Conservation (phyloP, 2,888 invertebrate species). For the Drosophila meridionalis region DNA sequence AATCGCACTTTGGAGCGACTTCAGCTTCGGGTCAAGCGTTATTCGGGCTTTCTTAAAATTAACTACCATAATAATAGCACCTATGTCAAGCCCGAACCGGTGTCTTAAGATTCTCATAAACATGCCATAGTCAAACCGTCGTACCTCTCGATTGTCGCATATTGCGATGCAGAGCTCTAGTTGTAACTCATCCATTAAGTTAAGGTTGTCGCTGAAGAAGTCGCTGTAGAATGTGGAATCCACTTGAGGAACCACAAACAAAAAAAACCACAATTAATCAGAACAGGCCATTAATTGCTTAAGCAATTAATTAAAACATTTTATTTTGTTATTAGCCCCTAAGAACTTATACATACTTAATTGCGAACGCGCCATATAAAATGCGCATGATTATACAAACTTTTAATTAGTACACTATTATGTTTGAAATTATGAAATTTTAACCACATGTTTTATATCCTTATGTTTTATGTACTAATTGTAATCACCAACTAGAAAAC, state of each 20-base stretch:
- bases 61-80: conserved; percentile 52
- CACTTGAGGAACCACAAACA: conserved; percentile 34
- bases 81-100: conserved; percentile 56
- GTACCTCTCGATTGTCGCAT: conserved; percentile 59
- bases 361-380: conserved; percentile 15
- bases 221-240: conserved; percentile 43
- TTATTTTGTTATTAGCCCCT: conserved; percentile 32
- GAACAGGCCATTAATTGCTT: conserved; percentile 23
- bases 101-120: conserved; percentile 62
- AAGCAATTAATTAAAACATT: conserved; percentile 28
- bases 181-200: conserved; percentile 42
- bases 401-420: conserved; percentile 54
- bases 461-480: conserved; percentile 54
- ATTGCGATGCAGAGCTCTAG: conserved; percentile 56
- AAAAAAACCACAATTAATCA: conserved; percentile 26
- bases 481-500: conserved; percentile 46
- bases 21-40: background rate
- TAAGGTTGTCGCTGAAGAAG: conserved; percentile 61
- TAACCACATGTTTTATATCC: conserved; percentile 48
- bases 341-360: conserved; percentile 58
- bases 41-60: conserved; percentile 24
- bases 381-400: conserved; percentile 18
- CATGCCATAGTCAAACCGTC: conserved; percentile 59
- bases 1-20: conserved; percentile 6
- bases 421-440: conserved; percentile 60